These are phyloP conservation scores for Porites australiensis DNA, from an alignment of 64 coral and sea anemone species.

Conservation along the genomic window DNA sequence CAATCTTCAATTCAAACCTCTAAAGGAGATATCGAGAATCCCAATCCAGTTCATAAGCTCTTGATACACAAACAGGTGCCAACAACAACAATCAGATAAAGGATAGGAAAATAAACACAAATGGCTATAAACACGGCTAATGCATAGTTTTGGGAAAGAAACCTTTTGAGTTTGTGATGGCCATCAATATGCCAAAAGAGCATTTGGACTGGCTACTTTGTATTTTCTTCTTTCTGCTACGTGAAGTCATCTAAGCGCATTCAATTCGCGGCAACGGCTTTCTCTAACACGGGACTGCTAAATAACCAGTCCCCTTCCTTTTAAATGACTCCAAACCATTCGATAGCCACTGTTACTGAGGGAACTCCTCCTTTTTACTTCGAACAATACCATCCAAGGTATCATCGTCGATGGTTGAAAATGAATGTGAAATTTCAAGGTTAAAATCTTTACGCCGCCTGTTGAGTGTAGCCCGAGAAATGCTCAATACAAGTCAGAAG, in stretches of 20 bases:
- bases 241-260: constrained; percentile 47
- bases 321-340: constrained; percentile 61
- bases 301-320: constrained; percentile 35
- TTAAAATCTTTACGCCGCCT: constrained; percentile 38
- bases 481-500: constrained; percentile 19
- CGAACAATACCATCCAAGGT: constrained; percentile 33
- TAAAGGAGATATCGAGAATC: too few species aligned
- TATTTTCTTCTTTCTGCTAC: constrained; percentile 45
- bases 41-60: too few species aligned
- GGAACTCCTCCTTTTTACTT: not conserved
- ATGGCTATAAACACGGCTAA: too few species aligned
- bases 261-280: constrained; percentile 44
- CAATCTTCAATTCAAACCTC: too few species aligned
- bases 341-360: constrained; percentile 61
- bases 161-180: constrained; percentile 59
- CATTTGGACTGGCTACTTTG: constrained; percentile 58
- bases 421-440: not conserved
- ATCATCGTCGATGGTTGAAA: constrained; percentile 35
- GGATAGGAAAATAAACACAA: too few species aligned
- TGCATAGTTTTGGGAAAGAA: not conserved
- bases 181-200: constrained; percentile 66
- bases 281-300: constrained; percentile 47
- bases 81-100: too few species aligned
- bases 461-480: constrained; percentile 23
- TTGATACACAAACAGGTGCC: too few species aligned